A percentile compares a stretch with the other conserved stretches of the same genome.
phyloP scores from a whole-genome alignment of 1,140 invertebrate species.

The Apis laboriosa region DNA sequence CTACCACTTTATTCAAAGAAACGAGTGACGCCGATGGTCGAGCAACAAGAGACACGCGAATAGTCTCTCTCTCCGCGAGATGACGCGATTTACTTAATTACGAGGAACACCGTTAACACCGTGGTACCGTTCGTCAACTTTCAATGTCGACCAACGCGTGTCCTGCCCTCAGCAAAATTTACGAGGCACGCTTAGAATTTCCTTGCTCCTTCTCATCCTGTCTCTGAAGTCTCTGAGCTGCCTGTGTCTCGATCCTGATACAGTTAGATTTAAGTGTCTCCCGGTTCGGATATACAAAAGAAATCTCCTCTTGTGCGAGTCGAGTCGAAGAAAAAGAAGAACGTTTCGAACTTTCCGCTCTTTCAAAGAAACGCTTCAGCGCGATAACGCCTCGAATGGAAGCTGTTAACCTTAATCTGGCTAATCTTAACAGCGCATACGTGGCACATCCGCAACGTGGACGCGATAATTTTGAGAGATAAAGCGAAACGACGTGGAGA shows the following conservation, averaged over 20 bases:
- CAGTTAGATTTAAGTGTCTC: conserved; percentile 23
- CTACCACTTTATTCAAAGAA: neutral
- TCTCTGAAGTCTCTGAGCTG: neutral
- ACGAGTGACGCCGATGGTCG: conserved; percentile 31
- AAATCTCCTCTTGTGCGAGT: neutral
- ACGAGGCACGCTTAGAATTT: conserved; percentile 47
- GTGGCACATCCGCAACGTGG: neutral
- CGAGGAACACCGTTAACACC: conserved; percentile 64
- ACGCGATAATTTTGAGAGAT: conserved; percentile 12
- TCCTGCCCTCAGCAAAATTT: conserved; percentile 39
- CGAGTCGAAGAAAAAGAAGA: neutral
- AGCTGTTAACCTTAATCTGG: neutral
- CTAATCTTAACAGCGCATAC: neutral
- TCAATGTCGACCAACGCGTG: conserved; percentile 48
- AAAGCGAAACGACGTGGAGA: neutral
- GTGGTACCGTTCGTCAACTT: conserved; percentile 62
- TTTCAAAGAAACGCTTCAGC: neutral
- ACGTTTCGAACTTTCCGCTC: neutral
- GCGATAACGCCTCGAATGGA: neutral
- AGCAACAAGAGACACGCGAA: conserved; percentile 32
- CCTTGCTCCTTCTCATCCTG: conserved; percentile 10
- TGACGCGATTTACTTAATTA: conserved; percentile 66
- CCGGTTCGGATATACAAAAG: neutral
- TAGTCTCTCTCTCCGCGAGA: neutral
- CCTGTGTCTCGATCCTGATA: conserved; percentile 4